phyloP scores from a whole-genome alignment of 2,113 vertebrate genomes.

The Syngnathoides biaculeatus region DNA sequence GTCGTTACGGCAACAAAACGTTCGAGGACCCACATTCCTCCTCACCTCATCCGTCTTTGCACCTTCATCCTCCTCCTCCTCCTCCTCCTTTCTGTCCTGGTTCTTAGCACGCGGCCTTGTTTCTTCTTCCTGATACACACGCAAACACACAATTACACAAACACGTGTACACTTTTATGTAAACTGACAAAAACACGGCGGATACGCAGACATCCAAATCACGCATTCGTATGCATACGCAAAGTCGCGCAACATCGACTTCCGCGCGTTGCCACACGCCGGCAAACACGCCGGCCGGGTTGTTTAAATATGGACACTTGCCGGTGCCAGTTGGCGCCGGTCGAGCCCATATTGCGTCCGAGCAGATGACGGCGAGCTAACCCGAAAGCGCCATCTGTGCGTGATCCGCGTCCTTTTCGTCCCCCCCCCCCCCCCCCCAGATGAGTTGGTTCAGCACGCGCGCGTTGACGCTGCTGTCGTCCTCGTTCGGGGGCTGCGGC shows the following conservation, averaged over 20 bases:
- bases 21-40: too few relatives aligned
- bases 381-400: constrained; percentile 59
- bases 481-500: constrained; percentile 83
- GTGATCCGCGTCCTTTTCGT: background rate
- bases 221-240: too few relatives aligned
- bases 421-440: too few relatives aligned
- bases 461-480: constrained; percentile 85
- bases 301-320: constrained; percentile 48
- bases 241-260: too few relatives aligned
- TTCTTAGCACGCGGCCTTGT: background rate
- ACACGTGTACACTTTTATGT: too few relatives aligned
- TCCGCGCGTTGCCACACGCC: too few relatives aligned
- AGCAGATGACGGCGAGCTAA: constrained; percentile 38
- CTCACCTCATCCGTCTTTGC: too few relatives aligned
- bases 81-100: background rate
- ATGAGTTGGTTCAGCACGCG: constrained; percentile 88
- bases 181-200: too few relatives aligned
- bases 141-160: background rate
- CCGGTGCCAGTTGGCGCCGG: constrained; percentile 52
- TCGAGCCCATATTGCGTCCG: constrained; percentile 58
- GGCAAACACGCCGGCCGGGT: background rate
- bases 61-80: background rate
- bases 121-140: background rate
- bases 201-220: too few relatives aligned
- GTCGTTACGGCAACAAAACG: too few relatives aligned